A percentile compares a stretch with the other conserved stretches of the same genome.
Conservation (phyloP, 2,888 invertebrate genomes). For the Vanessa cardui region DNA sequence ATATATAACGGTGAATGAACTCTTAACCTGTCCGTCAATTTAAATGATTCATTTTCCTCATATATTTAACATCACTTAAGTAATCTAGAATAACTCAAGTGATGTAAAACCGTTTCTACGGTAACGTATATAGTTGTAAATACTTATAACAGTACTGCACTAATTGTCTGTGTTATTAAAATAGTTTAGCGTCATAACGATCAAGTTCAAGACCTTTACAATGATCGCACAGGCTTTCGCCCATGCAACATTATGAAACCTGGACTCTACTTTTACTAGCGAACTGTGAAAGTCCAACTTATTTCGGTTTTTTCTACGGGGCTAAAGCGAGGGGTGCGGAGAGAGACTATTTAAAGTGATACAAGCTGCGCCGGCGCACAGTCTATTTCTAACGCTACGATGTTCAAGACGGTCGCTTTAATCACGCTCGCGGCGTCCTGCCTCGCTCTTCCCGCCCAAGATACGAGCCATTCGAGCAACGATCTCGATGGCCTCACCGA, state of each 20-base stretch:
- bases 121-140: background rate
- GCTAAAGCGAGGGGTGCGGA: slow-evolving; percentile 61
- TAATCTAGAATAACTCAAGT: background rate
- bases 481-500: slow-evolving; percentile 91
- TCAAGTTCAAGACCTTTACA: slow-evolving; percentile 56
- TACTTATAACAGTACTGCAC: background rate
- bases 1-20: too few relatives aligned
- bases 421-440: slow-evolving; percentile 77
- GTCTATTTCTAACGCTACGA: slow-evolving; percentile 61
- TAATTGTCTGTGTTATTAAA: background rate
- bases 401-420: slow-evolving; percentile 69
- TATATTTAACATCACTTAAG: too few relatives aligned
- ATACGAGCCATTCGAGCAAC: slow-evolving; percentile 87
- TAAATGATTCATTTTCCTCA: too few relatives aligned
- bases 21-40: too few relatives aligned
- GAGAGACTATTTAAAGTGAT: slow-evolving; percentile 71
- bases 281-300: slow-evolving; percentile 73
- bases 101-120: background rate
- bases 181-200: slow-evolving; percentile 1
- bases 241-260: slow-evolving; percentile 67
- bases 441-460: slow-evolving; percentile 87
- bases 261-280: slow-evolving; percentile 76
- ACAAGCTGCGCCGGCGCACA: slow-evolving; percentile 62
- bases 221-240: slow-evolving; percentile 65
- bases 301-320: slow-evolving; percentile 66